Evolutionary conservation across 2,888 invertebrate genomes (phyloP).

Genomic region (Pyralis farinalis): DNA sequence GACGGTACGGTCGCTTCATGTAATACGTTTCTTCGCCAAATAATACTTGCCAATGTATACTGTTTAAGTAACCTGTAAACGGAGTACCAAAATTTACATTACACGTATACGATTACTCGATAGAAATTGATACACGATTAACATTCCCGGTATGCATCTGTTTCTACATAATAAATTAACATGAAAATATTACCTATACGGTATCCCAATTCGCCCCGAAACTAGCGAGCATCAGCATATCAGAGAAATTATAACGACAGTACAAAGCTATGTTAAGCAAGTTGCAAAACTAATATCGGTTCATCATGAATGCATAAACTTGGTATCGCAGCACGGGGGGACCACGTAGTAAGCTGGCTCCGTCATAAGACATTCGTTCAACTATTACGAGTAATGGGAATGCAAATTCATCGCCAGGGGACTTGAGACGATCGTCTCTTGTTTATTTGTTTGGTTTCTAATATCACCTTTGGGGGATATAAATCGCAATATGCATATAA

Average conservation of each 20-base stretch:
- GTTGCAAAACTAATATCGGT: conserved; percentile 57
- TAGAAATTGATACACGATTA: too few relatives aligned
- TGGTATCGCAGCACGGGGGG: conserved; percentile 20
- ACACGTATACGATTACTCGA: too few relatives aligned
- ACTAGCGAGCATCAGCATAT: conserved; percentile 43
- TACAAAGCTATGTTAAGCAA: conserved; percentile 59
- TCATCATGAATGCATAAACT: conserved; percentile 68
- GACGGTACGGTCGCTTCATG: too few relatives aligned
- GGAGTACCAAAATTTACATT: too few relatives aligned
- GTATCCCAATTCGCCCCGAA: not conserved
- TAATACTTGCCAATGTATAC: too few relatives aligned
- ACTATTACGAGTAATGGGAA: conserved; percentile 5
- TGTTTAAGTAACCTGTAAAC: too few relatives aligned
- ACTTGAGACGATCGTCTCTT: conserved; percentile 4
- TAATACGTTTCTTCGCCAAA: too few relatives aligned
- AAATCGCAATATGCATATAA: not conserved
- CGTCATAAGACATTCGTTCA: conserved; percentile 3
- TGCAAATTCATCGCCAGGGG: conserved; percentile 5
- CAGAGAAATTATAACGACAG: conserved; percentile 59
- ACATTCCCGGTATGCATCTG: too few relatives aligned
- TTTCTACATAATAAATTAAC: too few relatives aligned
- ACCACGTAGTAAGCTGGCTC: not conserved
- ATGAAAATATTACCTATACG: too few relatives aligned
- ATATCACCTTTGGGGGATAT: not conserved
- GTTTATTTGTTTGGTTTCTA: conserved; percentile 2